Percentiles rank a stretch among this genome's conserved stretches.
phyloP scores from a whole-genome alignment of 2,113 vertebrate species.

The Hassar affinis region DNA sequence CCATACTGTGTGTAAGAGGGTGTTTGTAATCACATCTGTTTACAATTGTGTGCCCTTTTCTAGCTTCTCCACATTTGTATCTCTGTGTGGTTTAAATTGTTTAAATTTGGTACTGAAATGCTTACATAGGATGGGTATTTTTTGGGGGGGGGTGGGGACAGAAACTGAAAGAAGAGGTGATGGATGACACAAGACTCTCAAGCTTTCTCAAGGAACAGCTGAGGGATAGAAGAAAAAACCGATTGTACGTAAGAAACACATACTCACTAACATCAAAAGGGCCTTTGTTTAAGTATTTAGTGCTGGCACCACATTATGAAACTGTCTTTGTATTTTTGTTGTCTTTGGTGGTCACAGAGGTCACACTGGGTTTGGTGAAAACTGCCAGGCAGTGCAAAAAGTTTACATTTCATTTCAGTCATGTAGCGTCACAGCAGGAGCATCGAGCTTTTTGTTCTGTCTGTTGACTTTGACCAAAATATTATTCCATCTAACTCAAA shows the following conservation, averaged over 20 bases:
- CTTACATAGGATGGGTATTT: background rate
- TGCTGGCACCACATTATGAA: background rate
- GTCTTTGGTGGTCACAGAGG: too few species aligned
- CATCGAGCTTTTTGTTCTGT: background rate
- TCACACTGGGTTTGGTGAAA: background rate
- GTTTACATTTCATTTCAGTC: background rate
- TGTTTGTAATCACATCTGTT: background rate
- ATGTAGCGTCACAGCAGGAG: background rate
- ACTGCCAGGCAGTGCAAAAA: background rate
- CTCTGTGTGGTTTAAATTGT: background rate
- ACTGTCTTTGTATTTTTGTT: background rate
- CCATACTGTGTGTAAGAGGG: too few species aligned
- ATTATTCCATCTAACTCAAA: background rate
- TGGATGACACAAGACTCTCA: constrained; percentile 74
- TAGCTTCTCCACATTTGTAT: background rate
- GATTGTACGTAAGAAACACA: constrained; percentile 70
- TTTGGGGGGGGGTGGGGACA: constrained; percentile 49
- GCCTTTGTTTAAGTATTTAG: background rate
- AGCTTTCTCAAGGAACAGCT: constrained; percentile 78
- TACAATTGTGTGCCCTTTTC: background rate
- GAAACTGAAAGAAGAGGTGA: constrained; percentile 81
- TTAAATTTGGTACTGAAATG: background rate
- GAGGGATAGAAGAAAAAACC: constrained; percentile 77
- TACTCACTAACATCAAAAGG: background rate
- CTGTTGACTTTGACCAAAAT: background rate